These are phyloP conservation scores for Selene dorsalis DNA, from an alignment of 2,797 vertebrate genomes.

Conservation along the genomic window DNA sequence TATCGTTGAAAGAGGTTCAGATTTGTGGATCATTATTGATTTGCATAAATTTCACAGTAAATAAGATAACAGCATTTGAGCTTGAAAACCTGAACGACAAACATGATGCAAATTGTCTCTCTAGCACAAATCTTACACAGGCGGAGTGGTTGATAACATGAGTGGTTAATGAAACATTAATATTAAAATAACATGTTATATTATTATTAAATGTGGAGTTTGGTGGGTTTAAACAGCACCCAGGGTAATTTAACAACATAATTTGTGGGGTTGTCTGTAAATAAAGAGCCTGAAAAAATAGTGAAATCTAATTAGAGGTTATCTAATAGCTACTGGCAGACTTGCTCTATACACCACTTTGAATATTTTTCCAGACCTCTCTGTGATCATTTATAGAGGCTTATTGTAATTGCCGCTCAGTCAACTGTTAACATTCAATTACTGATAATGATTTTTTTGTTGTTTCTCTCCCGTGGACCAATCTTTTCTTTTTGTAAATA, in stretches of 20 bases:
- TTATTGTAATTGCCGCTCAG: slow-evolving; percentile 50
- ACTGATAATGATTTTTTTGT: slow-evolving; percentile 42
- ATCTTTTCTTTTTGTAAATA: slow-evolving; percentile 20
- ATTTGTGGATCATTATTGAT: slow-evolving; percentile 27
- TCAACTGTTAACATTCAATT: slow-evolving; percentile 63
- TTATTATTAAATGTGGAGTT: not conserved
- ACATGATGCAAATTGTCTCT: not conserved
- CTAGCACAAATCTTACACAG: not conserved
- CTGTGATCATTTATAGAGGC: slow-evolving; percentile 40
- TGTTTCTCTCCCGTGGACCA: not conserved
- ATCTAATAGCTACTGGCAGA: slow-evolving; percentile 34
- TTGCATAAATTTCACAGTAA: slow-evolving; percentile 25
- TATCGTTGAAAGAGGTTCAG: slow-evolving; percentile 1
- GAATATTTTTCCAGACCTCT: slow-evolving; percentile 32
- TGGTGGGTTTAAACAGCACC: not conserved
- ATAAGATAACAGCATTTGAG: slow-evolving; percentile 5
- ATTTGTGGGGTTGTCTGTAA: slow-evolving; percentile 18
- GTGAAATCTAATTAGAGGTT: slow-evolving; percentile 42
- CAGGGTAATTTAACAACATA: slow-evolving; percentile 3
- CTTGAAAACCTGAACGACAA: slow-evolving; percentile 16
- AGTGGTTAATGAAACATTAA: slow-evolving; percentile 3
- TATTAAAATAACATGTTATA: not conserved
- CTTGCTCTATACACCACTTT: slow-evolving; percentile 10
- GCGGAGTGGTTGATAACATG: not conserved
- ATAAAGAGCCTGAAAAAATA: slow-evolving; percentile 41